Percentiles rank a stretch among this genome's conserved stretches.
Evolutionary conservation across 1,140 invertebrate genomes (phyloP).

Genomic region (Lasaia peninsularis): DNA sequence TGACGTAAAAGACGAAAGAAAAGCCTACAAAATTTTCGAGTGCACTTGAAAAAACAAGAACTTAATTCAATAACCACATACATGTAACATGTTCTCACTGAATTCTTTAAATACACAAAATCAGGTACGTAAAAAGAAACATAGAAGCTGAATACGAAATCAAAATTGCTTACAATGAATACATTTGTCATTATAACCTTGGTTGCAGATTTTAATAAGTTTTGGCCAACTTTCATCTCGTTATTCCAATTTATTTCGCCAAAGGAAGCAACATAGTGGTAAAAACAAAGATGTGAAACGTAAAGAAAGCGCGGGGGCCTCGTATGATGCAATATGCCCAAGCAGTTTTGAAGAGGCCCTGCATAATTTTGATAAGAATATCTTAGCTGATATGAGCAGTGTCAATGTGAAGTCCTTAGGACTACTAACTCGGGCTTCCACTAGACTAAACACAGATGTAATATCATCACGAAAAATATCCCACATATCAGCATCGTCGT

Average conservation of each 20-base stretch:
- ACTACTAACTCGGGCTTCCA: constrained; percentile 31
- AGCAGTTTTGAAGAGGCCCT: constrained; percentile 61
- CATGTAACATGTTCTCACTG: constrained; percentile 77
- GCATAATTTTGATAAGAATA: constrained; percentile 68
- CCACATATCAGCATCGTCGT: constrained; percentile 55
- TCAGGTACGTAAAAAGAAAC: constrained; percentile 46
- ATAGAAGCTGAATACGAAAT: neutral
- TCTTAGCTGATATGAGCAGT: constrained; percentile 54
- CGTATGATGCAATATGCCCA: constrained; percentile 52
- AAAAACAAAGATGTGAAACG: constrained; percentile 57
- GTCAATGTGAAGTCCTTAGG: constrained; percentile 47
- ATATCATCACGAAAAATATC: constrained; percentile 56
- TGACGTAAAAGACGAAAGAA: constrained; percentile 53
- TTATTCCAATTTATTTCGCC: constrained; percentile 66
- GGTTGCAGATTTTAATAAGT: constrained; percentile 73
- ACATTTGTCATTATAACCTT: constrained; percentile 67
- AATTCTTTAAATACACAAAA: constrained; percentile 75
- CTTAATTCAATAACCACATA: constrained; percentile 52
- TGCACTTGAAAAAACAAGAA: constrained; percentile 53
- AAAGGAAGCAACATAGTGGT: constrained; percentile 55
- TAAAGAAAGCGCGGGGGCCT: constrained; percentile 38
- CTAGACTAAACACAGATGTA: constrained; percentile 27
- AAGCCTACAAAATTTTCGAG: constrained; percentile 76
- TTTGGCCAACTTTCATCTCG: constrained; percentile 69
- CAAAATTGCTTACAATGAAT: constrained; percentile 14